Percentiles rank a stretch among this genome's conserved stretches.
These are phyloP conservation scores for Drosophila setosimentum DNA, from an alignment of 2,888 invertebrate species.

Conservation along the genomic window DNA sequence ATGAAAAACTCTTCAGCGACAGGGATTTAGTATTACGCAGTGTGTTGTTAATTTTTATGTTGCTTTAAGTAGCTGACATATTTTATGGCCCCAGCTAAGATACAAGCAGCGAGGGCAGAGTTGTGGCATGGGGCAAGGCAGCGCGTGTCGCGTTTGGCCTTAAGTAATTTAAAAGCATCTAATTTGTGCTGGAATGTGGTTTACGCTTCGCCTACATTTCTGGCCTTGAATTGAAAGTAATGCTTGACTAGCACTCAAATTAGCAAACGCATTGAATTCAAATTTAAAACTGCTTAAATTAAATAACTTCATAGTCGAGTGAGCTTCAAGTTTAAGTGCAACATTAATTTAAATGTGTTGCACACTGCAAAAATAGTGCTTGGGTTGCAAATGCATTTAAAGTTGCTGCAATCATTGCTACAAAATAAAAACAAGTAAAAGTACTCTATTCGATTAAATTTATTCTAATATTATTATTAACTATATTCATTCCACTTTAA, in stretches of 20 bases:
- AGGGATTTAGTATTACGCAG: conserved; percentile 45
- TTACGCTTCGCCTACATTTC: conserved; percentile 32
- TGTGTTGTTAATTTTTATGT: conserved; percentile 64
- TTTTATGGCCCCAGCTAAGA: conserved; percentile 45
- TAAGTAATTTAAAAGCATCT: conserved; percentile 60
- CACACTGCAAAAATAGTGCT: neutral
- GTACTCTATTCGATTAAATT: no score
- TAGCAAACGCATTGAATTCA: conserved; percentile 12
- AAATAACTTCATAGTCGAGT: neutral
- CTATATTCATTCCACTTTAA: no score
- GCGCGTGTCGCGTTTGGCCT: conserved; percentile 23
- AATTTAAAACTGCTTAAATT: neutral
- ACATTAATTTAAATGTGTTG: neutral
- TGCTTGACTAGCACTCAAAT: conserved; percentile 18
- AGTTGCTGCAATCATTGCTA: neutral
- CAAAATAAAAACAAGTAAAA: neutral
- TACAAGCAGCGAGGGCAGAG: neutral
- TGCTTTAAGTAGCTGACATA: conserved; percentile 65
- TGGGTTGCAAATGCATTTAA: neutral
- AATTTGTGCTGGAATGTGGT: conserved; percentile 53
- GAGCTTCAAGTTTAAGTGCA: neutral
- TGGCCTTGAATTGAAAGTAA: conserved; percentile 40
- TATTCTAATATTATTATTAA: no score
- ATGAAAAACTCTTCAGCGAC: conserved; percentile 12
- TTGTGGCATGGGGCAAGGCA: neutral